phyloP scores from a whole-genome alignment of 2,888 invertebrate species.

The Ormia ochracea region DNA sequence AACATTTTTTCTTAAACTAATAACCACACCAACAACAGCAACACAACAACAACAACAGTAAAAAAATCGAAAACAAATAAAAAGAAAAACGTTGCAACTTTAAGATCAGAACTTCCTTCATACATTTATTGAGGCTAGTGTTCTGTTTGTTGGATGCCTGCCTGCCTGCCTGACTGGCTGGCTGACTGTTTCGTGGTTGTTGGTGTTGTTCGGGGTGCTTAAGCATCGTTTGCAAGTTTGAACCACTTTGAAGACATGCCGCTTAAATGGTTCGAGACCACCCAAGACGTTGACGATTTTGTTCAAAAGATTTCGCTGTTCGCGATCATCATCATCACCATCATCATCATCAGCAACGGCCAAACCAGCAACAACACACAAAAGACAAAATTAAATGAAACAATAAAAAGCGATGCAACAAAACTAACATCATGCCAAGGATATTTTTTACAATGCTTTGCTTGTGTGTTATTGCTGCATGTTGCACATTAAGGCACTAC shows the following conservation, averaged over 20 bases:
- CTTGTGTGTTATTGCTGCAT: conserved; percentile 22
- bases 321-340: conserved; percentile 55
- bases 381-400: conserved; percentile 4
- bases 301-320: conserved; percentile 60
- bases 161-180: neutral
- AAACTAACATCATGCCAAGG: conserved; percentile 35
- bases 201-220: conserved; percentile 63
- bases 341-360: conserved; percentile 27
- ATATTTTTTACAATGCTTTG: conserved; percentile 21
- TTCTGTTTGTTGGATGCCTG: conserved; percentile 35
- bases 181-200: conserved; percentile 46
- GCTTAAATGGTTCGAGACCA: conserved; percentile 74
- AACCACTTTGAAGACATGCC: conserved; percentile 74
- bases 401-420: conserved; percentile 20
- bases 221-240: conserved; percentile 72
- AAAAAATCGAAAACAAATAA: conserved; percentile 42
- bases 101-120: conserved; percentile 39
- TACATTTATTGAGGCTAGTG: conserved; percentile 41
- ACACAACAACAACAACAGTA: neutral
- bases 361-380: neutral
- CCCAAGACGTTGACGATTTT: conserved; percentile 71
- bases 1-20: conserved; percentile 6
- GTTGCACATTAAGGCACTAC: conserved; percentile 4
- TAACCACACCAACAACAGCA: neutral
- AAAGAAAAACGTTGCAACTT: conserved; percentile 40